phyloP scores from a whole-genome alignment of 2,888 invertebrate genomes.

The Hydriomena furcata region DNA sequence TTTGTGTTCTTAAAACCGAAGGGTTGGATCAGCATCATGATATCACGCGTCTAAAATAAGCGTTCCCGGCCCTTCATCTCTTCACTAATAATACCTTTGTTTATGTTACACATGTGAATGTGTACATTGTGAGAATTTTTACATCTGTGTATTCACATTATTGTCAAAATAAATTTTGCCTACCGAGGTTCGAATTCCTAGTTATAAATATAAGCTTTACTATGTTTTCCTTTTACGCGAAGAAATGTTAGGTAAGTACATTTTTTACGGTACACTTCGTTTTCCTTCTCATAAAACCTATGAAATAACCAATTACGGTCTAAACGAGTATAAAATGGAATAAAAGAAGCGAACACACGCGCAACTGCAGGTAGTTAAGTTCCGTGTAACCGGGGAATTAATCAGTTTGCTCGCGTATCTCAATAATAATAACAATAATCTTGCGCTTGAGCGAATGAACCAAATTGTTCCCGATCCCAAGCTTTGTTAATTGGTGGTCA shows the following conservation, averaged over 20 bases:
- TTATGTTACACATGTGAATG: conserved; percentile 55
- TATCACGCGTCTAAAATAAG: conserved; percentile 60
- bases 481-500: conserved; percentile 78
- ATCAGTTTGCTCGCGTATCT: conserved; percentile 32
- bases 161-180: conserved; percentile 42
- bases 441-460: conserved; percentile 55
- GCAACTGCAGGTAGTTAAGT: conserved; percentile 15
- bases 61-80: conserved; percentile 58
- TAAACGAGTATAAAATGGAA: conserved; percentile 25
- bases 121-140: conserved; percentile 43
- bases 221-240: conserved; percentile 2
- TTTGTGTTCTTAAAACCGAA: conserved; percentile 60
- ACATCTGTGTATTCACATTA: conserved; percentile 41
- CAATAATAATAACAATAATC: conserved; percentile 32
- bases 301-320: conserved; percentile 20
- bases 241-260: conserved; percentile 11
- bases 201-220: conserved; percentile 20
- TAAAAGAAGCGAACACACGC: conserved; percentile 19
- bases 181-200: conserved; percentile 30
- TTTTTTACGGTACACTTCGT: conserved; percentile 25
- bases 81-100: conserved; percentile 62
- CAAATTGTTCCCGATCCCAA: conserved; percentile 66
- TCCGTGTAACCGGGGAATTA: conserved; percentile 11
- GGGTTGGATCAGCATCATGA: conserved; percentile 59
- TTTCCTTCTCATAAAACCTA: conserved; percentile 32